Evolutionary conservation across 2,113 vertebrate species (phyloP).

Genomic region (Morone saxatilis): DNA sequence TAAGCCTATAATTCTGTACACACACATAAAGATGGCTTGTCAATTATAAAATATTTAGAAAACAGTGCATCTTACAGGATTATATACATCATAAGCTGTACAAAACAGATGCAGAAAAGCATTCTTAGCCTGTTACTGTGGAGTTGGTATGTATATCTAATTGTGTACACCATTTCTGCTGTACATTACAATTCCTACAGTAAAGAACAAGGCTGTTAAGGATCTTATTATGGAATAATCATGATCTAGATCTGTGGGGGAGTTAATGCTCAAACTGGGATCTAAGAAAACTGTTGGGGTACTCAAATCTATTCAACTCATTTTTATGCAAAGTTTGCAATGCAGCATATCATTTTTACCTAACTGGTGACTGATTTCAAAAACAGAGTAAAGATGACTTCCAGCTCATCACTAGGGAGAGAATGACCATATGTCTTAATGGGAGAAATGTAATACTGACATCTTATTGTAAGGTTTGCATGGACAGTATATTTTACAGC

Average conservation of each 20-base stretch:
- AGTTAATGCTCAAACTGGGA: background rate
- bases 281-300: background rate
- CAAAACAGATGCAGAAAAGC: constrained; percentile 41
- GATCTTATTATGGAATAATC: constrained; percentile 5
- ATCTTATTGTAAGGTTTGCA: background rate
- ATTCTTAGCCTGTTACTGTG: background rate
- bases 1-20: constrained; percentile 64
- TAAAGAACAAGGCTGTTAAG: constrained; percentile 9
- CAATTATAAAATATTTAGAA: constrained; percentile 72
- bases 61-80: constrained; percentile 74
- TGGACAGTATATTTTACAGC: background rate
- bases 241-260: constrained; percentile 5
- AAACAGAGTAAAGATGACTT: background rate
- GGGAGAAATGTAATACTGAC: background rate
- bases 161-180: background rate
- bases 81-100: constrained; percentile 72
- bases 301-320: background rate
- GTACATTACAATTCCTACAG: background rate
- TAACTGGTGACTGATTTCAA: background rate
- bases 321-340: constrained; percentile 18
- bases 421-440: background rate
- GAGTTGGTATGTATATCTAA: background rate
- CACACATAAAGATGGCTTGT: constrained; percentile 57
- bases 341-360: background rate
- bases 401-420: background rate